Evolutionary conservation across 2,888 invertebrate species (phyloP), one percentile per base, ranked within the genome.

Genomic region (Andrena hattorfiana): DNA sequence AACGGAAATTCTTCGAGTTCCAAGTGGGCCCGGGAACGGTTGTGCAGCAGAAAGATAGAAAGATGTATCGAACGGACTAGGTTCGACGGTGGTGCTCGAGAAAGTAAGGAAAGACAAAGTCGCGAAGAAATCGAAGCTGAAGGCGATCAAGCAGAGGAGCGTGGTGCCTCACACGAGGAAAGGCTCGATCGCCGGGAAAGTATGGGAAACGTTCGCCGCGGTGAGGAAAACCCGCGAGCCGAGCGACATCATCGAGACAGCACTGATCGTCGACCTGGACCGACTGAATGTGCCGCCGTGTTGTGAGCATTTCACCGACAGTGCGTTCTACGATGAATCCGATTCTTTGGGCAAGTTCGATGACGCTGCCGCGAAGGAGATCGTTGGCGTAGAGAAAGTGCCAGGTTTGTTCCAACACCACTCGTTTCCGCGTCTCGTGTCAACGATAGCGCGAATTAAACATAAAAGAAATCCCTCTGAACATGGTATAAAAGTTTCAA

Each of bases 201-300:
- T 93, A 64, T 92, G 92, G 92, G 92, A 91, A 48, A 92, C 91
- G 13, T 84, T 92, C 13, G 87, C 89, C 28, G 90, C 91, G 4
- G 92, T 91, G 30, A 89, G 90, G 76, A 90, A 86, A 48, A 87
- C 68, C 23, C 89, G 90, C 4, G 89, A 85, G 32, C 86, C 88
- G 49, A 84, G 75, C 77, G 90, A 90, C 26, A 89, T 87, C 75
- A 82, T 87, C 42, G 86, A 86, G 10, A 84, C 87, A 16, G 87
- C 84, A 1, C 69, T 91, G 59, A 86, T 91, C 69, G 90, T 90
- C 8, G 71, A 76, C 28, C 56, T 86, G 73, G 85, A 86, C 64
- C 71, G 59, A 35, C 48, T 84, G 20, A 64, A 78, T 16, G 84
- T 77, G 59, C 62, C 83, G 4, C 23, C 82, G 67, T 82, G 67